These are phyloP conservation scores for Tenebrosternarchus preto DNA, from an alignment of 2,113 vertebrate genomes.

Conservation along the genomic window DNA sequence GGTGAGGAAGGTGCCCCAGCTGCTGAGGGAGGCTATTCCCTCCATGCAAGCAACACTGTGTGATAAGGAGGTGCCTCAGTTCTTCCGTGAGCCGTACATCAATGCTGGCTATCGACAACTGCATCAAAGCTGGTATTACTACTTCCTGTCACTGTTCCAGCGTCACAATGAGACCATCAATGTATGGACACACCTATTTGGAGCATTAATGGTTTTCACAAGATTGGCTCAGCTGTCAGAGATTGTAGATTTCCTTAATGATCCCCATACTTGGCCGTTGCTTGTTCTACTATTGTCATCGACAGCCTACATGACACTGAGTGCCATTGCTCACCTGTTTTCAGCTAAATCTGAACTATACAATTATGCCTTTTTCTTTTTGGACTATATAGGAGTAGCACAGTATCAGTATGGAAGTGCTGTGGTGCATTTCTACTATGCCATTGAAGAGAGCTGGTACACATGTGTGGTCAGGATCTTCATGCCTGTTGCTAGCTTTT, in stretches of 20 bases:
- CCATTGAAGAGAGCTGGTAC: slow-evolving; percentile 78
- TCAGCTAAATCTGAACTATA: slow-evolving; percentile 85
- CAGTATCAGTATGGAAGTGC: slow-evolving; percentile 90
- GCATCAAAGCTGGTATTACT: slow-evolving; percentile 83
- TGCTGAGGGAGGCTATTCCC: slow-evolving; percentile 63
- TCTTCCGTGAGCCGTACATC: slow-evolving; percentile 85
- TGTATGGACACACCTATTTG: slow-evolving; percentile 87
- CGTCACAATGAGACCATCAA: slow-evolving; percentile 91
- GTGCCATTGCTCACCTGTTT: slow-evolving; percentile 83
- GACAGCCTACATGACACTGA: slow-evolving; percentile 80
- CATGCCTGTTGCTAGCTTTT: slow-evolving; percentile 74
- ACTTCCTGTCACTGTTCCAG: slow-evolving; percentile 84
- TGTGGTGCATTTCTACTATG: slow-evolving; percentile 83
- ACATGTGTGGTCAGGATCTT: slow-evolving; percentile 68
- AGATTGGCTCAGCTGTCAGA: slow-evolving; percentile 68
- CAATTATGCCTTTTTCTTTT: slow-evolving; percentile 86
- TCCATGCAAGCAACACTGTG: slow-evolving; percentile 74
- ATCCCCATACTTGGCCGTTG: slow-evolving; percentile 81
- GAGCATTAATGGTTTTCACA: slow-evolving; percentile 73
- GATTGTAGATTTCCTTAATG: slow-evolving; percentile 77
- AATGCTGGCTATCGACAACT: slow-evolving; percentile 81
- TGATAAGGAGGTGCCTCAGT: slow-evolving; percentile 77
- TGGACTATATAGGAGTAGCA: slow-evolving; percentile 91
- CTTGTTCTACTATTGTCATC: slow-evolving; percentile 80
- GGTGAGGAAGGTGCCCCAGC: slow-evolving; percentile 66